Evolutionary conservation across 2,888 invertebrate species (phyloP).

Genomic region (Marronus borbonicus): DNA sequence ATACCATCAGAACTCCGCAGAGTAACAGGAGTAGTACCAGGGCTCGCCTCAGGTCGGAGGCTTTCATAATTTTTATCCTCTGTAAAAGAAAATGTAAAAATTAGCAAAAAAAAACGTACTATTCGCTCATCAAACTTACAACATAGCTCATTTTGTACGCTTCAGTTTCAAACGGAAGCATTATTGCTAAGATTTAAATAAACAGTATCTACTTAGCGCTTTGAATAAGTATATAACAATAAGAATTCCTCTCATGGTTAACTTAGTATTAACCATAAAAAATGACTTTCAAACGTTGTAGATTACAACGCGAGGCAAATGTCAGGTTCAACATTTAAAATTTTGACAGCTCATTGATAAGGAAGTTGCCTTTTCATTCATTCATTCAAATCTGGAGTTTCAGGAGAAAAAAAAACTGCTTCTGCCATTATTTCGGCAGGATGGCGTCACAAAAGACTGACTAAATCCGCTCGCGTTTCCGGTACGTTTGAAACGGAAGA

Average conservation of each 20-base stretch:
- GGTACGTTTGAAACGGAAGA: too few relatives aligned
- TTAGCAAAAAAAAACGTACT: background rate
- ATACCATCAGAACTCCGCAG: slow-evolving; percentile 71
- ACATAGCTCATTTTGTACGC: too few relatives aligned
- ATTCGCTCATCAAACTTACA: too few relatives aligned
- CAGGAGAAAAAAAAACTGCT: too few relatives aligned
- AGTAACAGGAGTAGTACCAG: slow-evolving; percentile 73
- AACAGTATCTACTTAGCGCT: background rate
- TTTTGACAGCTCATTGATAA: too few relatives aligned
- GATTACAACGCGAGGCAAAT: background rate
- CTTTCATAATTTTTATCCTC: slow-evolving; percentile 70
- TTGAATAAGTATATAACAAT: background rate
- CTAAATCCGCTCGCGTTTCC: too few relatives aligned
- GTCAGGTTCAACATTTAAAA: background rate
- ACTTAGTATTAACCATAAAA: background rate
- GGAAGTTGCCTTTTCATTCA: too few relatives aligned
- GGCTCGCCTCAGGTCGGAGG: slow-evolving; percentile 73
- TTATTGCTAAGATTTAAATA: background rate
- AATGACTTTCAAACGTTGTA: too few relatives aligned
- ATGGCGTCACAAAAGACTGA: too few relatives aligned
- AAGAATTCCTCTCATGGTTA: background rate
- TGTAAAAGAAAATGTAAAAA: slow-evolving; percentile 59
- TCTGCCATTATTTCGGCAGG: too few relatives aligned
- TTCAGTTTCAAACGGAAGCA: background rate
- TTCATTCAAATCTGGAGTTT: too few relatives aligned